Percentiles rank a stretch among this genome's conserved stretches.
These are phyloP conservation scores for Drosophila mimica DNA, from an alignment of 2,888 invertebrate species.

Conservation along the genomic window DNA sequence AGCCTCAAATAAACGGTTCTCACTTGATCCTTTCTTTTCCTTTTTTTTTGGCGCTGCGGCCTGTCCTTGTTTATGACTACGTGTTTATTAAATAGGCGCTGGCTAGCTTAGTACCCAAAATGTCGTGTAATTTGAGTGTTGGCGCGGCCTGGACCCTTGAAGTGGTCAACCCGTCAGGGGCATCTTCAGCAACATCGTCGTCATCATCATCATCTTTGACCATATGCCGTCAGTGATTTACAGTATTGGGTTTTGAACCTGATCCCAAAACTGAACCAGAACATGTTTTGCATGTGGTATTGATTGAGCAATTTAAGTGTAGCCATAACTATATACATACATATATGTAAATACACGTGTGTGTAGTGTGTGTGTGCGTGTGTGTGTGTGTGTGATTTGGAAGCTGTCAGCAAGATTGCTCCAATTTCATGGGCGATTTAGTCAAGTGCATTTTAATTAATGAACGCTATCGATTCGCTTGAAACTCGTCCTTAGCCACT, in stretches of 20 bases:
- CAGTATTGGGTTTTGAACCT: slow-evolving; percentile 31
- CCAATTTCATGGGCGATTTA: slow-evolving; percentile 77
- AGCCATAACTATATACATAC: slow-evolving; percentile 25
- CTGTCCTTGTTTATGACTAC: slow-evolving; percentile 64
- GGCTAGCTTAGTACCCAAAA: slow-evolving; percentile 51
- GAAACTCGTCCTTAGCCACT: slow-evolving; percentile 46
- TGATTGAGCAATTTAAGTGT: slow-evolving; percentile 74
- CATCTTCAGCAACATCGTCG: slow-evolving; percentile 2
- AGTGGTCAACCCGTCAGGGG: slow-evolving; percentile 70
- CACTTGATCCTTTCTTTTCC: slow-evolving; percentile 36
- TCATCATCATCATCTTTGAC: slow-evolving; percentile 31
- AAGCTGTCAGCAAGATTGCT: slow-evolving; percentile 76
- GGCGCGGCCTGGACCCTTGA: slow-evolving; percentile 54
- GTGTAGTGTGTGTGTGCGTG: slow-evolving; percentile 10
- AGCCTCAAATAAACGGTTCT: slow-evolving; percentile 49
- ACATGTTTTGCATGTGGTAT: slow-evolving; percentile 68
- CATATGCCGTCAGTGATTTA: slow-evolving; percentile 71
- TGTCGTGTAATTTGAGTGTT: slow-evolving; percentile 59
- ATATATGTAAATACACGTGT: background rate
- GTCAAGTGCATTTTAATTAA: slow-evolving; percentile 71
- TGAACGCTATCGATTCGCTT: slow-evolving; percentile 43
- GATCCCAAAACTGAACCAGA: slow-evolving; percentile 46
- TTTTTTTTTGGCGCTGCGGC: slow-evolving; percentile 59
- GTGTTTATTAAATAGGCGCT: slow-evolving; percentile 67
- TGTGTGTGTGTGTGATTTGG: slow-evolving; percentile 53